Evolutionary conservation across 1,140 invertebrate genomes (phyloP).

Genomic region (Scaptomyza graminum): DNA sequence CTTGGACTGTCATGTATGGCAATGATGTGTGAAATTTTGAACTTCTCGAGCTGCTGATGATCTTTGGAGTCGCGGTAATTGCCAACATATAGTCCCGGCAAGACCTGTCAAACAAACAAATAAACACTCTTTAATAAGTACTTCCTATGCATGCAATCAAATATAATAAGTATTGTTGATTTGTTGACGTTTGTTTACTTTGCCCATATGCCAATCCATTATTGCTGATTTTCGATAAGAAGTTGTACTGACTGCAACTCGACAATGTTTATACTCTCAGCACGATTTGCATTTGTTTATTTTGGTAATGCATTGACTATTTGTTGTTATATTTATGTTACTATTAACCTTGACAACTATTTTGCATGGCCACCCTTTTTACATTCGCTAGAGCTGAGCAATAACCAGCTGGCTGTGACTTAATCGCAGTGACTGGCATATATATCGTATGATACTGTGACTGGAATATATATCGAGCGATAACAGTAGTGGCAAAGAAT

Average conservation of each 20-base stretch:
- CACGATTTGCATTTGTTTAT: conserved; percentile 20
- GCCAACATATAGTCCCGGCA: conserved; percentile 93
- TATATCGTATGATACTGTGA: background rate
- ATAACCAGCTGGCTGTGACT: background rate
- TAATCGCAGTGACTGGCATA: background rate
- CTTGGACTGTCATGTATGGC: conserved; percentile 97
- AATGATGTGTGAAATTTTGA: conserved; percentile 97
- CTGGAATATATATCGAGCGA: background rate
- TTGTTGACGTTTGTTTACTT: conserved; percentile 31
- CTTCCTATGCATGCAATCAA: background rate
- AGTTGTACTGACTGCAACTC: background rate
- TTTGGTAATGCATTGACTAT: conserved; percentile 6
- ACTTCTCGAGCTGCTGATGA: conserved; percentile 92
- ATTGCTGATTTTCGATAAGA: background rate
- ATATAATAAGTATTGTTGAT: background rate
- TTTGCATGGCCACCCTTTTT: background rate
- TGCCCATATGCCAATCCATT: conserved; percentile 71
- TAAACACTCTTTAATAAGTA: background rate
- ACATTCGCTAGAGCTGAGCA: background rate
- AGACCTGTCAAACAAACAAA: conserved; percentile 86
- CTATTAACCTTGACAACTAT: conserved; percentile 58
- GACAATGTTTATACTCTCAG: background rate
- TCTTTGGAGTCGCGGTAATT: conserved; percentile 97
- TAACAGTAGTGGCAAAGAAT: no score
- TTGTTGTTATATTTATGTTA: conserved; percentile 24